A percentile compares a stretch with the other conserved stretches of the same genome.
Conservation (phyloP, 1,140 invertebrate species). For the Drosophila bocki region DNA sequence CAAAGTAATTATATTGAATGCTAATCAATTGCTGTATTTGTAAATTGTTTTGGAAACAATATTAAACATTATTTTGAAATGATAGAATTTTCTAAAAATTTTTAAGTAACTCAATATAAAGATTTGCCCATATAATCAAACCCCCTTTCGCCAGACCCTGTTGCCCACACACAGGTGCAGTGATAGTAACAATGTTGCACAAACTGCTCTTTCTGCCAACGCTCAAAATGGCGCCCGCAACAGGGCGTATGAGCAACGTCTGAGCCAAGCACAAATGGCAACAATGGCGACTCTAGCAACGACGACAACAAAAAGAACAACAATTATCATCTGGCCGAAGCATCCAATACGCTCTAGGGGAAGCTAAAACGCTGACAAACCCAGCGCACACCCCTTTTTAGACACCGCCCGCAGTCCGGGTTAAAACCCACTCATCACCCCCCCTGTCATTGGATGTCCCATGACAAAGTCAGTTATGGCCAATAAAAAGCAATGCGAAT, state of each 20-base stretch:
- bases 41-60: no score
- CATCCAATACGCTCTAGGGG: slow-evolving; percentile 43
- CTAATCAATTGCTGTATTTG: no score
- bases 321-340: slow-evolving; percentile 44
- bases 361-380: slow-evolving; percentile 26
- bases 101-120: neutral
- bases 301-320: slow-evolving; percentile 26
- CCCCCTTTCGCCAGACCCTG: slow-evolving; percentile 5
- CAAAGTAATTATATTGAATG: no score
- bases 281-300: slow-evolving; percentile 25
- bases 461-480: slow-evolving; percentile 82
- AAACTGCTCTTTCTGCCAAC: slow-evolving; percentile 58
- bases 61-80: no score
- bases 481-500: slow-evolving; percentile 80
- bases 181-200: slow-evolving; percentile 69
- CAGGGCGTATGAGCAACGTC: slow-evolving; percentile 71
- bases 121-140: no score
- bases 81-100: neutral
- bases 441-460: slow-evolving; percentile 10
- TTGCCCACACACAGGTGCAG: slow-evolving; percentile 50
- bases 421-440: neutral
- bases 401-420: neutral
- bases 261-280: slow-evolving; percentile 28
- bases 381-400: neutral
- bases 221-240: slow-evolving; percentile 71